Evolutionary conservation across 35 echinoderm and acorn worm genomes (phyloP), one percentile per base, ranked within the genome.

Genomic region (Ophioderma brevispina): DNA sequence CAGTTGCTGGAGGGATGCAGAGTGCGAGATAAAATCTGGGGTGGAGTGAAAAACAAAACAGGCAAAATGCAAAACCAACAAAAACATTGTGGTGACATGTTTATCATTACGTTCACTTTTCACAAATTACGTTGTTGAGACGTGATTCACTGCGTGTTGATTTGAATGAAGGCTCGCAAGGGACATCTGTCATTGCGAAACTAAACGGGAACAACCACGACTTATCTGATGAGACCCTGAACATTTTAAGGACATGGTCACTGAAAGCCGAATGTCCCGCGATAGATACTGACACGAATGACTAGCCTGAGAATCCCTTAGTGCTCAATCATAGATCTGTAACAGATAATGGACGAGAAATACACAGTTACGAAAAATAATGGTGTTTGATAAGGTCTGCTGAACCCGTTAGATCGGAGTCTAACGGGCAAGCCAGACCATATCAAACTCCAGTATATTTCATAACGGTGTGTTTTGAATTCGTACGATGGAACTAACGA

Each of bases 11-110:
- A 85, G 33, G 8, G 92, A 94, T 25, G 81, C 86, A 18, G 92
- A 94, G 23, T 94, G 92, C 25, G 92, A 94, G 18, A 94, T 84
- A 85, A 94, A 94, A 40, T 88, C 92, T 94, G 92, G 52, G 21
- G 46, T 52, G 46, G 79, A 76, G 34, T 55, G 21, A 55, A 77
- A 85, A 35, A 85, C 21, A 75, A 38, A 81, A 81, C 17, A 8
- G 79, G 25, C 40, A 42, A 32, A 3, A 52, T 52, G 19, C 46
- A 52, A 35, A 79, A 21, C n/a, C 28, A 79, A 35, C 32, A 37
- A 42, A 1, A 81, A 37, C 25, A 17, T 19, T 70, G 59, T 25
- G 59, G 59, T 70, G 28, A 81, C 19, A 39, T 40, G 36, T 32
- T 36, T 33, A 39, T 32, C 21, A 81, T 31, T 1, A 81, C 37